phyloP scores from a whole-genome alignment of 2,888 invertebrate species.

The Drosophila nr. fundita region DNA sequence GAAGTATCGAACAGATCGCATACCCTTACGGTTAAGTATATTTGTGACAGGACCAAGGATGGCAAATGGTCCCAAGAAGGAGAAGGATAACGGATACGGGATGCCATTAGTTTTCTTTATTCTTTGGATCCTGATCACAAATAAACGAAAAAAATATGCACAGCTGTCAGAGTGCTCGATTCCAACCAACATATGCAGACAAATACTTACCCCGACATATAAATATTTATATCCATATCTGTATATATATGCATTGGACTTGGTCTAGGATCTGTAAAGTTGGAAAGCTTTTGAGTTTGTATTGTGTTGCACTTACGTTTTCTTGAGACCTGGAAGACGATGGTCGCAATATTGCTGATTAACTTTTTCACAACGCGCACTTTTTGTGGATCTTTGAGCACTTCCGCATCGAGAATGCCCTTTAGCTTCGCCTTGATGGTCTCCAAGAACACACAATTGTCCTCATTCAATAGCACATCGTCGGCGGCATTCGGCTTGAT shows the following conservation, averaged over 20 bases:
- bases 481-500: slow-evolving; percentile 90
- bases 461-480: slow-evolving; percentile 89
- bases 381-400: too few relatives aligned
- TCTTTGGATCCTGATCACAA: slow-evolving; percentile 3
- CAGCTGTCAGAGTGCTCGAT: background rate
- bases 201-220: slow-evolving; percentile 24
- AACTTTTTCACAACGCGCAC: too few relatives aligned
- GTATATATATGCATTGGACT: background rate
- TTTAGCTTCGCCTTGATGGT: slow-evolving; percentile 92
- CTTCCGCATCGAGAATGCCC: too few relatives aligned
- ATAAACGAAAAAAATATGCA: slow-evolving; percentile 8
- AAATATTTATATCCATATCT: background rate
- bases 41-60: slow-evolving; percentile 1
- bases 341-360: too few relatives aligned
- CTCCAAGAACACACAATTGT: slow-evolving; percentile 91
- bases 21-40: background rate
- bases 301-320: slow-evolving; percentile 82
- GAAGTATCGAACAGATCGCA: background rate
- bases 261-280: slow-evolving; percentile 27
- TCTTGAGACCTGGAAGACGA: slow-evolving; percentile 74
- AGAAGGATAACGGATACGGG: background rate
- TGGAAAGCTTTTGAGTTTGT: background rate
- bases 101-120: background rate
- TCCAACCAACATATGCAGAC: background rate
- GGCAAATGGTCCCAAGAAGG: background rate